These are phyloP conservation scores for Chloroclysta siterata DNA, from an alignment of 2,888 invertebrate genomes.

Conservation along the genomic window DNA sequence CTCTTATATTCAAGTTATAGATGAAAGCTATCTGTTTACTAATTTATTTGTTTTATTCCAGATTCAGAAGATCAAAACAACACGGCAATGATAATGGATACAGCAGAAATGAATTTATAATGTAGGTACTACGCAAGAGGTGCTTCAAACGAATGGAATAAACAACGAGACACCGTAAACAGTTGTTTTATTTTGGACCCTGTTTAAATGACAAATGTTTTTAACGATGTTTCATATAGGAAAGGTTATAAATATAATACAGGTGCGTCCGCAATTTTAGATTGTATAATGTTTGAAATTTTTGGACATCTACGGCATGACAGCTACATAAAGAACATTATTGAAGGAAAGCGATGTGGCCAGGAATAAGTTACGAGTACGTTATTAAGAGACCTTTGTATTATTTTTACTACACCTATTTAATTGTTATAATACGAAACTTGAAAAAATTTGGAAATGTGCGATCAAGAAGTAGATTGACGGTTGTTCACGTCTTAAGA, in stretches of 20 bases:
- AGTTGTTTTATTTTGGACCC: constrained; percentile 36
- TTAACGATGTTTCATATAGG: not conserved
- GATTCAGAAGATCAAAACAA: constrained; percentile 33
- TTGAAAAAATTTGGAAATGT: too few relatives aligned
- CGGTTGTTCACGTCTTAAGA: too few relatives aligned
- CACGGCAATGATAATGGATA: constrained; percentile 36
- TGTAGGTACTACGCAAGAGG: constrained; percentile 41
- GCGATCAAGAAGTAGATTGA: too few relatives aligned
- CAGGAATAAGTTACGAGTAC: too few relatives aligned
- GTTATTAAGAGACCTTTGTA: too few relatives aligned
- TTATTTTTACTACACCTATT: too few relatives aligned
- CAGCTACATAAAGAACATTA: too few relatives aligned
- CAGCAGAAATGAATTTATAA: constrained; percentile 36
- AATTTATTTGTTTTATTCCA: constrained; percentile 21
- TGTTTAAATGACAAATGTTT: constrained; percentile 10
- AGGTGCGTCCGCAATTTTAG: constrained; percentile 10
- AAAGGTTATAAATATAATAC: not conserved
- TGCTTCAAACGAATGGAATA: constrained; percentile 39
- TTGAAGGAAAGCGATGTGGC: too few relatives aligned
- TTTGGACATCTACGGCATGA: too few relatives aligned
- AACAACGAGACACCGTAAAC: constrained; percentile 38
- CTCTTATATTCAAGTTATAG: not conserved
- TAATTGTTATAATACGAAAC: too few relatives aligned
- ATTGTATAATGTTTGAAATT: not conserved
- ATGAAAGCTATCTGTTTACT: not conserved